A percentile compares a stretch with the other conserved stretches of the same genome.
phyloP scores from a whole-genome alignment of 2,797 vertebrate species.

The Amphiprion clarkii region DNA sequence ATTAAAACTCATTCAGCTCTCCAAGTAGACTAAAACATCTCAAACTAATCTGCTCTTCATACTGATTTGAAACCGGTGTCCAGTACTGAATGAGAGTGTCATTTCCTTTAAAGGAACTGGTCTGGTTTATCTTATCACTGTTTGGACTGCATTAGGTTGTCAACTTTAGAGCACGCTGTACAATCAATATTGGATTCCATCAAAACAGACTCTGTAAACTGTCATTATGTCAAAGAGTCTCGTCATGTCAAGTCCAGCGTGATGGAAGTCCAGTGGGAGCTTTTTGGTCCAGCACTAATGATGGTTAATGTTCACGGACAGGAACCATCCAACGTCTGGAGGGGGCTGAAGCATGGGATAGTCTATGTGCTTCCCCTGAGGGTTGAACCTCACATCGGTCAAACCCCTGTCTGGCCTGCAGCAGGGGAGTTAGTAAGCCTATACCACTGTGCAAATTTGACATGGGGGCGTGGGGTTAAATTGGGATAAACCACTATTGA shows the following conservation, averaged over 20 bases:
- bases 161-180: constrained; percentile 43
- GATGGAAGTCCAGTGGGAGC: constrained; percentile 57
- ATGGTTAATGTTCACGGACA: constrained; percentile 39
- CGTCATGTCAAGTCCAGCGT: constrained; percentile 57
- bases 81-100: constrained; percentile 20
- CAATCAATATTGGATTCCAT: constrained; percentile 31
- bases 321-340: constrained; percentile 45
- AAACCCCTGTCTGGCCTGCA: constrained; percentile 62
- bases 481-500: constrained; percentile 28
- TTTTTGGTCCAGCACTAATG: constrained; percentile 70
- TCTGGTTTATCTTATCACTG: constrained; percentile 33
- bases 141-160: constrained; percentile 45
- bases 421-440: constrained; percentile 55
- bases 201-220: constrained; percentile 42
- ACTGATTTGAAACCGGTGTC: constrained; percentile 25
- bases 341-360: constrained; percentile 41
- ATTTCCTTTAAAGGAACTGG: constrained; percentile 24
- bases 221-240: constrained; percentile 41
- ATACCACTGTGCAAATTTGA: constrained; percentile 85
- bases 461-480: constrained; percentile 11
- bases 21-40: constrained; percentile 56
- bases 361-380: constrained; percentile 66
- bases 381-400: constrained; percentile 51
- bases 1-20: constrained; percentile 38
- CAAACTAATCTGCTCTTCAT: constrained; percentile 33